phyloP scores from a whole-genome alignment of 1,140 invertebrate species.

The Diabrotica virgifera region DNA sequence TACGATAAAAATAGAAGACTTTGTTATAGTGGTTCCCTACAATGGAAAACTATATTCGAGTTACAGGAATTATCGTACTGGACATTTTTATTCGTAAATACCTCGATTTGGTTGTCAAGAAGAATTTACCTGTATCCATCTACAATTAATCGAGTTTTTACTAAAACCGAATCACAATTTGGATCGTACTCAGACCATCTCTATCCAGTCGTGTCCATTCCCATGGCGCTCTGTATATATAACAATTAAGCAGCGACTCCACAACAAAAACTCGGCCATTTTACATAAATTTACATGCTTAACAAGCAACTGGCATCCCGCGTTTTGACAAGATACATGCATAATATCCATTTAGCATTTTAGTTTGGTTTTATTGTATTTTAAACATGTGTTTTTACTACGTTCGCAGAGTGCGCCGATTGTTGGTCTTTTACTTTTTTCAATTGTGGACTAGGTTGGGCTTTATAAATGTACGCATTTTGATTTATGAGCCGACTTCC shows the following conservation, averaged over 20 bases:
- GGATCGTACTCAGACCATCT: too few species aligned
- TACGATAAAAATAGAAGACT: too few species aligned
- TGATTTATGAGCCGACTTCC: too few species aligned
- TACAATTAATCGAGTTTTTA: too few species aligned
- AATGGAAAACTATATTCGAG: too few species aligned
- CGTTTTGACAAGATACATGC: conserved; percentile 39
- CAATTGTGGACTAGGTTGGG: background rate
- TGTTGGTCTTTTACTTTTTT: background rate
- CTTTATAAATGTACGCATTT: too few species aligned
- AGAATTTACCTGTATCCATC: too few species aligned
- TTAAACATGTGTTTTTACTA: conserved; percentile 11
- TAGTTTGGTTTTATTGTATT: conserved; percentile 31
- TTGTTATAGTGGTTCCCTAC: too few species aligned
- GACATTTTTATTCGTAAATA: too few species aligned
- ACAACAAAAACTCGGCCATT: conserved; percentile 37
- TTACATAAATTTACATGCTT: conserved; percentile 40
- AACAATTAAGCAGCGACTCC: conserved; percentile 37
- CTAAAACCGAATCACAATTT: too few species aligned
- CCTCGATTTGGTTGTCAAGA: too few species aligned
- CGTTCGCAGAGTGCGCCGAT: background rate
- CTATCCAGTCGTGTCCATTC: conserved; percentile 1
- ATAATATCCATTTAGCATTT: conserved; percentile 37
- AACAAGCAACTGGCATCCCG: conserved; percentile 29
- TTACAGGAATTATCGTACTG: too few species aligned
- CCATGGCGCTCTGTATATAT: conserved; percentile 31